Percentiles rank a stretch among this genome's conserved stretches.
phyloP scores from a whole-genome alignment of 2,888 invertebrate species.

The Escarpia spicata region DNA sequence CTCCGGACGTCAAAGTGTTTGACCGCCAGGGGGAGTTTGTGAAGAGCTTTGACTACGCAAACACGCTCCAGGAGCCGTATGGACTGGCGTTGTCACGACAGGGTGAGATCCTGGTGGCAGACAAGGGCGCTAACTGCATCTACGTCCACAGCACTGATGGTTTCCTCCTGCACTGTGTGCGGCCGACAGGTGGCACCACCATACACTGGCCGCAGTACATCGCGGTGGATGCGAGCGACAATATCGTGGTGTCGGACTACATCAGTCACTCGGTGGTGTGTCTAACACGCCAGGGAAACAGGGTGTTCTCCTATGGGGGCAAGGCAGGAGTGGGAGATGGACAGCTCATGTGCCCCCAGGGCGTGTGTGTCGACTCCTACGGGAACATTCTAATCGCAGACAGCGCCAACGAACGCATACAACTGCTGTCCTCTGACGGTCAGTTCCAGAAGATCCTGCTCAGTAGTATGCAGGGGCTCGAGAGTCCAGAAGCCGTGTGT shows the following conservation, averaged over 20 bases:
- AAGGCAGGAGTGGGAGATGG: slow-evolving; percentile 22
- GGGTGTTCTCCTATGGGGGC: slow-evolving; percentile 18
- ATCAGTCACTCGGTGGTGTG: slow-evolving; percentile 26
- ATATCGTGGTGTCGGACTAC: slow-evolving; percentile 29
- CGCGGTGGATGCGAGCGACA: slow-evolving; percentile 26
- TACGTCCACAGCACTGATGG: slow-evolving; percentile 29
- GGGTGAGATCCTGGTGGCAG: slow-evolving; percentile 27
- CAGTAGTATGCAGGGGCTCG: slow-evolving; percentile 23
- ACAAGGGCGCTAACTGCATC: slow-evolving; percentile 31
- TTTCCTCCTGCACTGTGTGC: background rate
- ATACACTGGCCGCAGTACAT: slow-evolving; percentile 30
- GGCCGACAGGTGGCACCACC: background rate
- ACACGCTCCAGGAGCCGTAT: slow-evolving; percentile 28
- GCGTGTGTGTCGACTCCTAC: slow-evolving; percentile 26
- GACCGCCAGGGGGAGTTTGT: slow-evolving; percentile 17
- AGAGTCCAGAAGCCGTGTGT: slow-evolving; percentile 27
- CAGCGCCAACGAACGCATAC: slow-evolving; percentile 24
- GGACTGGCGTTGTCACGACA: slow-evolving; percentile 20
- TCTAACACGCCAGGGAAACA: slow-evolving; percentile 1
- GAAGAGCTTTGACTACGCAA: slow-evolving; percentile 24
- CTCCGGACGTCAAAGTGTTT: slow-evolving; percentile 25
- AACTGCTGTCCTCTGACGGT: slow-evolving; percentile 21
- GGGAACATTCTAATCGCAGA: slow-evolving; percentile 31
- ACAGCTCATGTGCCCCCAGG: slow-evolving; percentile 29
- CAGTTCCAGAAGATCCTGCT: slow-evolving; percentile 25